Base-by-base conservation (phyloP, 2,113 vertebrate species). In the Albula glossodonta region DNA sequence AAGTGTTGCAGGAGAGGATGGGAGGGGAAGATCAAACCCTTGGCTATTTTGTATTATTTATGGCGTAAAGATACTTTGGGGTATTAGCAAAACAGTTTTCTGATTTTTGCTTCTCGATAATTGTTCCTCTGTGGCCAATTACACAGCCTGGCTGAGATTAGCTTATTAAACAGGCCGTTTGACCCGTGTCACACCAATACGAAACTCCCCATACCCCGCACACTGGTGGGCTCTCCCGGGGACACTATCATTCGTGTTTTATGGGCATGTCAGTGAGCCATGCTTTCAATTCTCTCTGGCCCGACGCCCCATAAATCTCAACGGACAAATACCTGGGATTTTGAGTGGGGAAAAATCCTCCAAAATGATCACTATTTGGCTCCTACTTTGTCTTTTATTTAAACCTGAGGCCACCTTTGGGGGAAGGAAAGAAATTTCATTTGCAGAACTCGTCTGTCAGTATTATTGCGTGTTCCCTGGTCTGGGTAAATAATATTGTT, bases 161-260 rank as follows among this genome's bases (percentile, higher is more conserved):
- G 78, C 88, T 90, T 53, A 74, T 86, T 87, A 88, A 90, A 84
- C 25, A n/a, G 83, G 83, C 85, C 86, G 50, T 88, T 88, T 49
- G 56, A 83, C 86, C 85, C 87, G 83, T 70, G 77, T 70, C 83
- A 86, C 9, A 41, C 83, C 84, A 52, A 17, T 74, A 50, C 31
- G 57, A 49, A 83, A 83, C 80, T 89, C 88, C 86, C 78, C 63
- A 41, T 78, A 81, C 81, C 82, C 81, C 41, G 50, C 66, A 82
- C 50, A 83, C 53, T n/a, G 48, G 41, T 53, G 56, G 2, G 80
- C 84, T 83, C 78, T 87, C 89, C 88, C 84, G 82, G 88, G 87
- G 88, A 85, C 82, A 89, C 66, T 78, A 91, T 89, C 86, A 81
- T 13, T 1, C 80, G 70, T 87, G 86, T 89, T 89, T 88, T 86